Evolutionary conservation across 2,113 vertebrate genomes (phyloP).

Genomic region (Microcebus jonahi): DNA sequence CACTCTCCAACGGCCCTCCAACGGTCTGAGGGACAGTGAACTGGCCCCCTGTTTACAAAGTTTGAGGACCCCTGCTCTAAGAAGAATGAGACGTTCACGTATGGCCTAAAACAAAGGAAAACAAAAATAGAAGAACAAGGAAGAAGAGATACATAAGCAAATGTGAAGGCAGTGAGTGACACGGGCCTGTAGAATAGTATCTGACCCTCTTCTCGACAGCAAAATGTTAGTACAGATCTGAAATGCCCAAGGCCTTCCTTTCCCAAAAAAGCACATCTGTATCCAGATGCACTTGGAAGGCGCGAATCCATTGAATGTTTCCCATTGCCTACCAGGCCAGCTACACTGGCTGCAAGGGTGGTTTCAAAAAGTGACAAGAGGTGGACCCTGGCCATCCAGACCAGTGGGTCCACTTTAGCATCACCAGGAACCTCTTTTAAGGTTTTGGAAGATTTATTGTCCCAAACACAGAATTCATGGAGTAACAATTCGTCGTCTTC

Average conservation of each 20-base stretch:
- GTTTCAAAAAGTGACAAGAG: slow-evolving; percentile 13
- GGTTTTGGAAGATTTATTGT: background rate
- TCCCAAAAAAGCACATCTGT: background rate
- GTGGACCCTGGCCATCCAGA: background rate
- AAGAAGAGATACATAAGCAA: background rate
- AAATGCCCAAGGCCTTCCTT: background rate
- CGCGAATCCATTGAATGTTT: background rate
- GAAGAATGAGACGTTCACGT: background rate
- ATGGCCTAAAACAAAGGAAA: background rate
- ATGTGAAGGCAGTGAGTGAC: background rate
- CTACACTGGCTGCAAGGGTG: background rate
- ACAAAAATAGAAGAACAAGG: slow-evolving; percentile 32
- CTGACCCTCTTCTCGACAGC: background rate
- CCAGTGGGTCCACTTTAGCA: background rate
- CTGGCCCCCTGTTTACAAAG: too few species aligned
- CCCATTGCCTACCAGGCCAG: background rate
- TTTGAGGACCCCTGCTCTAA: background rate
- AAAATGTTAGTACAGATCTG: background rate
- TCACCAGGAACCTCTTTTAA: background rate
- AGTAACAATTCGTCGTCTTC: background rate
- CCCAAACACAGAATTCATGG: background rate
- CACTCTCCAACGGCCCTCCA: too few species aligned
- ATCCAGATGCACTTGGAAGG: background rate
- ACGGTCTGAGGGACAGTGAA: too few species aligned
- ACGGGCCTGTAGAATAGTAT: background rate